Evolutionary conservation across 1,140 invertebrate species (phyloP), one percentile per base, ranked within the genome.

Genomic region (Heterodera carotae): DNA sequence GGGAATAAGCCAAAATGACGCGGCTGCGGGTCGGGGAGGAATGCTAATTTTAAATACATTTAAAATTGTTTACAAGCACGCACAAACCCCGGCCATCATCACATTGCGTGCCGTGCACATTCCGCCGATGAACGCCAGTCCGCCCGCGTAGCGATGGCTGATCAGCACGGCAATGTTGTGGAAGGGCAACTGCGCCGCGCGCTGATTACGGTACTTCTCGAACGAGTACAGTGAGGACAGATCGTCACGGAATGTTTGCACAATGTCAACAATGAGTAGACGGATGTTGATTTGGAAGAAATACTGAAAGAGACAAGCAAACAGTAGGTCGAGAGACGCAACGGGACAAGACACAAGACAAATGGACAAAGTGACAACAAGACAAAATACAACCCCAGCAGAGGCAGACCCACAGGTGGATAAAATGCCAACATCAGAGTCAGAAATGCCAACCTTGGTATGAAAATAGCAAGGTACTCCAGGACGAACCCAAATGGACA

Each of bases 101-200:
- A 88, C 84, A 59, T 72, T 69, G 25, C 84, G 81, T 2, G 73
- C 62, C 27, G 77, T 79, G 69, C 84, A 86, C 77, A 86, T 83
- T 73, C 84, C 84, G 3, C 75, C 70, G 31, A 86, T 85, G 39
- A 86, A 86, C 2, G 84, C 84, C 10, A 86, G 75, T 48, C 84
- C 84, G 15, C 84, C 84, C 6, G 84, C 86, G 62, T 86, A 88
- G 48, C 84, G 83, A 75, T 82, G 84, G 15, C 84, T 77, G 34
- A 86, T 71, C 18, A 86, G 69, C 18, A 79, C 85, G 6, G 84
- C 86, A 70, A 86, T 81, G 66, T 86, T 80, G 68, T 86, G 84
- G 22, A 77, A 76, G 2, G 86, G 86, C 25, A 88, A 71, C 34
- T 76, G 62, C 31, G 79, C 78, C 8, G 62, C 48, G 43, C 69